phyloP scores from a whole-genome alignment of 2,888 invertebrate genomes.

The Aspidiotus rigidus region DNA sequence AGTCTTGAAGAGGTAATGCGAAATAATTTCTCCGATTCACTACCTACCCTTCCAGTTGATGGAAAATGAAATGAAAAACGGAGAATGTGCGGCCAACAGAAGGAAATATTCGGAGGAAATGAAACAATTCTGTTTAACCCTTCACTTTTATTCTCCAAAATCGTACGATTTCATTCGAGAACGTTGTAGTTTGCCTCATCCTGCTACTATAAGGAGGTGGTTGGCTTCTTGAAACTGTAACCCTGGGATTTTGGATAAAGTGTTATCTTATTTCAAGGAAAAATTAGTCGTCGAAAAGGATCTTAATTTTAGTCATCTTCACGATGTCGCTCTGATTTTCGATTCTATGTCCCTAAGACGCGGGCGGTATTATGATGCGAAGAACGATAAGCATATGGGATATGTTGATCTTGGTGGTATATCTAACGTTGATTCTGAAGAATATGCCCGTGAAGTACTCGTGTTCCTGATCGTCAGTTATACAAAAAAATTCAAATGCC shows the following conservation, averaged over 20 bases:
- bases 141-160: neutral
- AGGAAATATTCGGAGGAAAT: neutral
- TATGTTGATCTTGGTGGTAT: too few species aligned
- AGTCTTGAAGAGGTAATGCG: neutral
- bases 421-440: conserved; percentile 10
- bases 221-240: neutral
- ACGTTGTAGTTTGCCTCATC: neutral
- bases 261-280: neutral
- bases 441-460: conserved; percentile 23
- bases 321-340: conserved; percentile 5
- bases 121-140: neutral
- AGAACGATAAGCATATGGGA: too few species aligned
- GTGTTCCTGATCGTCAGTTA: conserved; percentile 8
- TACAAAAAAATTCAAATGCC: conserved; percentile 21
- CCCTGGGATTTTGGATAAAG: neutral
- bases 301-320: too few species aligned
- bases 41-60: neutral
- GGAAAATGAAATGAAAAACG: neutral
- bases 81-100: neutral
- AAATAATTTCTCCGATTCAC: neutral
- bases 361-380: too few species aligned
- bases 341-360: too few species aligned
- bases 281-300: too few species aligned
- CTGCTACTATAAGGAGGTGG: neutral
- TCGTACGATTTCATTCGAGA: neutral